Base-by-base conservation (phyloP, 2,888 invertebrate genomes). In the Orchesella flavescens region DNA sequence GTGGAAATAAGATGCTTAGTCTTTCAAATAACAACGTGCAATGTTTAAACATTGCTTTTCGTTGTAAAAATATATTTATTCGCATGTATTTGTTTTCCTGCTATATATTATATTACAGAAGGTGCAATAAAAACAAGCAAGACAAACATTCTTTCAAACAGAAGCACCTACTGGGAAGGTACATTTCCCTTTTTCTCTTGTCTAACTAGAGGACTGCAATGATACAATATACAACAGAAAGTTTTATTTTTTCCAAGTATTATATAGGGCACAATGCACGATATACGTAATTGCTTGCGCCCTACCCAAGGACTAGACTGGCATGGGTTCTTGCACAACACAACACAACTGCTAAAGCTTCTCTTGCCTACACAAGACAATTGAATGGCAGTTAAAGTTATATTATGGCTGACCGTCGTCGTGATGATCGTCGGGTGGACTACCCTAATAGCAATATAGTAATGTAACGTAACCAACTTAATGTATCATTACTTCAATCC, bases 401-500 rank as follows among this genome's bases (percentile, higher is more conserved):
- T 66, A 77, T 77, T 77, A 69, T 49, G 69, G 76, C 69, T 77
- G 68, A 69, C 77, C 77, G 53, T 66, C 43, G 66, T 77, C 49
- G 57, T 68, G 34, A 34, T 34, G 34, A 34, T 34, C 59, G 43
- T 76, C 57, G 4, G 21, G 49, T 66, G 43, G 69, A 59, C 69
- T 69, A 76, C 77, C 77, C 77, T 77, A 69, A 68, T 77, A 69
- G 77, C 49, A 68, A 17, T 23, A 44, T 17, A 59, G 57, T 69
- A 77, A 59, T 68, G 69, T 46, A 68, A 68, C 21, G 68, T 68
- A 77, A 68, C 77, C 69, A 61, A 77, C 59, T 77, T 77, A 77
- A 77, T 77, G 77, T 77, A 61, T 68, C 69, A 77, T 77, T 77
- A 77, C 24, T 77, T 69, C 69, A 77, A 77, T 77, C 69, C 77